Base-by-base conservation (phyloP, 2,888 invertebrate genomes). In the Rotaria socialis region DNA sequence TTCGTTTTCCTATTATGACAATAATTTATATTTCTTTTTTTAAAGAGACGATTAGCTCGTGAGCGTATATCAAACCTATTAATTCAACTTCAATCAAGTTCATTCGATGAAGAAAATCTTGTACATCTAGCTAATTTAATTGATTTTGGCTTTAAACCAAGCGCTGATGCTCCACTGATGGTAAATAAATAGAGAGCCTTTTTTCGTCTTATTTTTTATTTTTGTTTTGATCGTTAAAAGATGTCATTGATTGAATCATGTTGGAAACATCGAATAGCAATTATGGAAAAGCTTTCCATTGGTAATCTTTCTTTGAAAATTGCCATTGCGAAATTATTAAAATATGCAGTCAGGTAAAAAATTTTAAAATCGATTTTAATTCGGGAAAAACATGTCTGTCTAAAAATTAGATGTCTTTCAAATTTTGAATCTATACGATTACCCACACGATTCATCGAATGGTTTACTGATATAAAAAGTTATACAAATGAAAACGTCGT, bases 371-470 rank as follows among this genome's bases (percentile, higher is more conserved):
- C 3, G 3, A 52, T 52, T 52, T 16, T 52, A 52, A 14, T 11
- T 10, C 2, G 11, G 47, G 4, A 47, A 47, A 47, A 47, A 47
- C 7, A 4, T 10, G 11, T 11, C 7, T 10, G 35, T 35, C 2
- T 35, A 35, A 35, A 35, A 35, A 35, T 35, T 75, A 75, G 80
- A 80, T 80, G 47, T 80, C 47, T 80, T 47, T 80, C 80, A 0
- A n/a, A 80, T 80, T 80, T 80, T n/a, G 80, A 80, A 47, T 47
- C 14, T 4, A 80, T 47, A 47, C 80, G 14, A 47, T n/a, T 43
- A n/a, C 80, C 80, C 47, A 80, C 47, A 80, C 80, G 80, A 24
- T 80, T 80, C n/a, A 80, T 80, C 4, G 80, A 80, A 47, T 80
- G 80, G 80, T 80, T 80, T 47, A 80, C 80, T 47, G 80, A 80